These are phyloP conservation scores for Dasyurus viverrinus DNA, from an alignment of 2,113 vertebrate genomes.

Conservation along the genomic window DNA sequence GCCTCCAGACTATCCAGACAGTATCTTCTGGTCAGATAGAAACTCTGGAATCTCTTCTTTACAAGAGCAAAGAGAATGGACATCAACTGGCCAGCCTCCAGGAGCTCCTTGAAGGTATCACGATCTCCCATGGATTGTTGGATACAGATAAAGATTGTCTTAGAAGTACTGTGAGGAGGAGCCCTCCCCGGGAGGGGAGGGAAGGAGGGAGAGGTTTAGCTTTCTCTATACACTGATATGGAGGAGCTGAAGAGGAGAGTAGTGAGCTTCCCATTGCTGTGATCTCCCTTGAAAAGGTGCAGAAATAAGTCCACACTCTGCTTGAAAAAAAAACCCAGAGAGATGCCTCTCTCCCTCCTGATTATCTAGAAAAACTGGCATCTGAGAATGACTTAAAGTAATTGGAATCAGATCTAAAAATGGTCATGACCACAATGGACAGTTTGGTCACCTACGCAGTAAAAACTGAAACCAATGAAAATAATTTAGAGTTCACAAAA, in stretches of 20 bases:
- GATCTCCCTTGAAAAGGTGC: conserved; percentile 76
- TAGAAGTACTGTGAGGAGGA: conserved; percentile 70
- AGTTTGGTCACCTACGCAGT: conserved; percentile 87
- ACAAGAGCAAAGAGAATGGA: conserved; percentile 82
- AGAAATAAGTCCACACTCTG: conserved; percentile 77
- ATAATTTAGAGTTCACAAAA: conserved; percentile 86
- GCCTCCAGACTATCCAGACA: conserved; percentile 69
- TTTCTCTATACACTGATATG: conserved; percentile 72
- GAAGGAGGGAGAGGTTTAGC: conserved; percentile 84
- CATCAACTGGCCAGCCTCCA: conserved; percentile 81
- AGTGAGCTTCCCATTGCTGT: conserved; percentile 83
- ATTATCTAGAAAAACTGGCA: conserved; percentile 80
- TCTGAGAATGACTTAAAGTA: conserved; percentile 83
- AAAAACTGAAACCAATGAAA: conserved; percentile 90
- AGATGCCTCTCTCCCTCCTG: conserved; percentile 65
- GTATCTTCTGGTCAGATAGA: conserved; percentile 76
- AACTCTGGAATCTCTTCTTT: conserved; percentile 83
- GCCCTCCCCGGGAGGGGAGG: no score
- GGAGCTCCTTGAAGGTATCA: conserved; percentile 66
- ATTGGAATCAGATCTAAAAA: conserved; percentile 87
- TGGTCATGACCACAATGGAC: conserved; percentile 86
- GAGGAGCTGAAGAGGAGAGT: conserved; percentile 82
- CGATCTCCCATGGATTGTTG: conserved; percentile 10
- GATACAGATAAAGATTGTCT: conserved; percentile 65
- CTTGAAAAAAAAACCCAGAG: conserved; percentile 79